These are phyloP conservation scores for Tachina fera DNA, from an alignment of 2,888 invertebrate genomes.

Conservation along the genomic window DNA sequence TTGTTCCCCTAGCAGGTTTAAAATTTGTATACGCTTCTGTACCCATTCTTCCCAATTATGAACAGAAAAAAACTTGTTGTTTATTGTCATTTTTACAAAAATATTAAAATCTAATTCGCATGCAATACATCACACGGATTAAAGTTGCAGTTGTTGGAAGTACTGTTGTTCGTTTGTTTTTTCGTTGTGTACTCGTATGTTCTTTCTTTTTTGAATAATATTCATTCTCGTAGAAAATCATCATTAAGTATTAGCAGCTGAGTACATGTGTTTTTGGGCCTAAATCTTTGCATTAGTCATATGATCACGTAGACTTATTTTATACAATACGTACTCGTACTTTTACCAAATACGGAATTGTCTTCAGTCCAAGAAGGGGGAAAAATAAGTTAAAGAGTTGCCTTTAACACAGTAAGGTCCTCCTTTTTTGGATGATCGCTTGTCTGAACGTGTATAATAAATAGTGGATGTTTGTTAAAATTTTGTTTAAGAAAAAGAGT, in stretches of 20 bases:
- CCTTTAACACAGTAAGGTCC: slow-evolving; percentile 42
- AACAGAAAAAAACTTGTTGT: slow-evolving; percentile 72
- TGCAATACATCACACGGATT: slow-evolving; percentile 76
- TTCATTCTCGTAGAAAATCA: slow-evolving; percentile 43
- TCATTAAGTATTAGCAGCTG: slow-evolving; percentile 77
- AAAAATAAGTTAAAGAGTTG: slow-evolving; percentile 44
- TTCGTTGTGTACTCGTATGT: too few species aligned
- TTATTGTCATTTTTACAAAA: slow-evolving; percentile 46
- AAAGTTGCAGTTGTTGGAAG: slow-evolving; percentile 59
- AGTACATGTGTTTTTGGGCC: slow-evolving; percentile 80
- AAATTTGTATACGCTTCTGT: neutral
- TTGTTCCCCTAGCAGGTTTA: neutral
- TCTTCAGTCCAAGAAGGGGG: slow-evolving; percentile 19
- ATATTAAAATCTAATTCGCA: slow-evolving; percentile 80
- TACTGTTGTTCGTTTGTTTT: slow-evolving; percentile 44
- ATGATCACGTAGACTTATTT: slow-evolving; percentile 76
- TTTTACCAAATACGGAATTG: slow-evolving; percentile 47
- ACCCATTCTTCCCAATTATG: slow-evolving; percentile 18
- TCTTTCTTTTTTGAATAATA: slow-evolving; percentile 8
- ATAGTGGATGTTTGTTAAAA: slow-evolving; percentile 59
- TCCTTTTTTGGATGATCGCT: slow-evolving; percentile 52
- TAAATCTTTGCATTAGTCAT: slow-evolving; percentile 78
- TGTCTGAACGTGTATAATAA: slow-evolving; percentile 60
- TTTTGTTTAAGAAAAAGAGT: slow-evolving; percentile 38
- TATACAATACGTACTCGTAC: slow-evolving; percentile 38